Percentiles rank a stretch among this genome's conserved stretches.
phyloP scores from a whole-genome alignment of 2,113 vertebrate species.

The Isurus oxyrinchus region DNA sequence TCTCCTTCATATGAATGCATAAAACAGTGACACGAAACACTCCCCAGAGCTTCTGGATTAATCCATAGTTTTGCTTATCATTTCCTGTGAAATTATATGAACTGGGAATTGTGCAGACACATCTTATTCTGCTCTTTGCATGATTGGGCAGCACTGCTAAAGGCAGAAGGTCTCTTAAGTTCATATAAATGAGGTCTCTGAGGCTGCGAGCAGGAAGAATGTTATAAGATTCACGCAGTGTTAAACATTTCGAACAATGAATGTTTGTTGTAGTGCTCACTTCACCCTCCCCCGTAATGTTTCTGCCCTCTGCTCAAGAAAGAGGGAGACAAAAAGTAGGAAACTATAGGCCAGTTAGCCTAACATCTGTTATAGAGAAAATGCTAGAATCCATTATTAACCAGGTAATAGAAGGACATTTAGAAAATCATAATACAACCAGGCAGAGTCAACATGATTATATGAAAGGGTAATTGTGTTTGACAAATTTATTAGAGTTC shows the following conservation, averaged over 20 bases:
- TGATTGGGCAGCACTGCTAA: neutral
- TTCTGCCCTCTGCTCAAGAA: neutral
- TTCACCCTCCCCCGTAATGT: neutral
- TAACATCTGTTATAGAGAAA: neutral
- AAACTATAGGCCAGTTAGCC: neutral
- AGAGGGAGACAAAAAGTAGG: neutral
- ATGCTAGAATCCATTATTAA: neutral
- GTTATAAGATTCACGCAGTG: neutral
- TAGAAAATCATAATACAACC: neutral
- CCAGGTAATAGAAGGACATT: neutral
- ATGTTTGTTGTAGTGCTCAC: neutral
- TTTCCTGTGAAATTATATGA: constrained; percentile 12
- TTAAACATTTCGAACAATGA: neutral
- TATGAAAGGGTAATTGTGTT: neutral
- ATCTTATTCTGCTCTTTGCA: constrained; percentile 17
- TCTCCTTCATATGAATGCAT: neutral
- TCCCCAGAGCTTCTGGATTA: constrained; percentile 19
- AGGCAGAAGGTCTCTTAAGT: neutral
- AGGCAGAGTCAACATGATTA: neutral
- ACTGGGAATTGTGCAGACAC: neutral
- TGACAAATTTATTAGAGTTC: neutral
- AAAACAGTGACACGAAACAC: neutral
- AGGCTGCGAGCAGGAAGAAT: neutral
- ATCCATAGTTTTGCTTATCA: constrained; percentile 29
- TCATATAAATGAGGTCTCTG: neutral